Percentiles rank a stretch among this genome's conserved stretches.
Evolutionary conservation across 2,113 vertebrate genomes (phyloP).

Genomic region (Talpa occidentalis): DNA sequence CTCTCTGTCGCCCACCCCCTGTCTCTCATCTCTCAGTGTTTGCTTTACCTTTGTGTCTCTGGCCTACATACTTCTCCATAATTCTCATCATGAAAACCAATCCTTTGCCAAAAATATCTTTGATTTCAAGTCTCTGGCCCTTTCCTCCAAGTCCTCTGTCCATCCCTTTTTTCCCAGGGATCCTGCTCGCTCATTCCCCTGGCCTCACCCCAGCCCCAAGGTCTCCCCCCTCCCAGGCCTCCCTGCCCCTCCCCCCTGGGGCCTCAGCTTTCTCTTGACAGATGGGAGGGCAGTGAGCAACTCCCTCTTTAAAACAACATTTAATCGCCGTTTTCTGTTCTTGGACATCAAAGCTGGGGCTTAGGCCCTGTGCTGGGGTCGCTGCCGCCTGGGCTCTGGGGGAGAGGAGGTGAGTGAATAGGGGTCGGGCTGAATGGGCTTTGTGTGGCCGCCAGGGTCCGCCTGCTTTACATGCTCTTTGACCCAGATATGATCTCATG

Average conservation of each 20-base stretch:
- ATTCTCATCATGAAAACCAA: neutral
- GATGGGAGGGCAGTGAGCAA: conserved; percentile 76
- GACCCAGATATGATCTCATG: conserved; percentile 93
- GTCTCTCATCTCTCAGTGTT: neutral
- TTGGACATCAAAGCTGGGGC: conserved; percentile 81
- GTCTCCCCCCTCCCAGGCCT: neutral
- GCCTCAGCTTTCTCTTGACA: conserved; percentile 77
- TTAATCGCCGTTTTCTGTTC: conserved; percentile 81
- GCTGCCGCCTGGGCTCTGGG: conserved; percentile 68
- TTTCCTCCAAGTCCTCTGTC: neutral
- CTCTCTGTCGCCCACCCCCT: too few relatives aligned
- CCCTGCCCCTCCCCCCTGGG: neutral
- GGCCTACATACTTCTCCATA: neutral
- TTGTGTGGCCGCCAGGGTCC: conserved; percentile 85
- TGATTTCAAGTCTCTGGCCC: neutral
- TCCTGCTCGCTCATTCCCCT: neutral
- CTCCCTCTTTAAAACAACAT: conserved; percentile 82
- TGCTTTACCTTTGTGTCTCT: neutral
- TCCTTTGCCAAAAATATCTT: neutral
- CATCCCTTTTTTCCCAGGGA: neutral
- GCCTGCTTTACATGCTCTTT: conserved; percentile 89
- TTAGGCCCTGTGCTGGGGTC: conserved; percentile 73
- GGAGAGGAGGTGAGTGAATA: conserved; percentile 84
- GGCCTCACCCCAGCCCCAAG: neutral
- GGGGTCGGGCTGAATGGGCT: conserved; percentile 84